phyloP scores from a whole-genome alignment of 2,888 invertebrate genomes.

The Pocota personata region DNA sequence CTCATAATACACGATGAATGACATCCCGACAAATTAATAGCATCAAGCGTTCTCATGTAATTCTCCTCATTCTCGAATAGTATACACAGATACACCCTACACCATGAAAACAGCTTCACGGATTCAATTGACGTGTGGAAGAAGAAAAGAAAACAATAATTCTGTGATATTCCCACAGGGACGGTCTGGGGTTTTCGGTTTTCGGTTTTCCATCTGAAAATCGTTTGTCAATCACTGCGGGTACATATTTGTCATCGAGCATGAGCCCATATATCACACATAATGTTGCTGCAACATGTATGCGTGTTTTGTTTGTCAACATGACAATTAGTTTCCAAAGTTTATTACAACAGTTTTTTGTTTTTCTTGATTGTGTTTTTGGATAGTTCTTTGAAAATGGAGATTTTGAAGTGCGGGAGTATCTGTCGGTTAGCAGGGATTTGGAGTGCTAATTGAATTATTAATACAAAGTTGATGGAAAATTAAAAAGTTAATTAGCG shows the following conservation, averaged over 20 bases:
- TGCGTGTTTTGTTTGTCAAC: slow-evolving; percentile 56
- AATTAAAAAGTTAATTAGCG: slow-evolving; percentile 18
- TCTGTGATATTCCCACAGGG: slow-evolving; percentile 59
- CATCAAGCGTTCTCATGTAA: slow-evolving; percentile 51
- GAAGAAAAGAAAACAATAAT: neutral
- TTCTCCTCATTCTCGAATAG: slow-evolving; percentile 29
- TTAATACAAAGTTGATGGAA: neutral
- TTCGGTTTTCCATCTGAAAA: slow-evolving; percentile 17
- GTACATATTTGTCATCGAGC: slow-evolving; percentile 55
- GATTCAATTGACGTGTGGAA: neutral
- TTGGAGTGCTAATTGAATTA: slow-evolving; percentile 44
- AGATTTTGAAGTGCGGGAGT: neutral
- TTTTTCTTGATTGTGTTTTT: neutral
- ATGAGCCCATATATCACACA: slow-evolving; percentile 6
- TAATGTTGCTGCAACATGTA: slow-evolving; percentile 69
- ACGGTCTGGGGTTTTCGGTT: neutral
- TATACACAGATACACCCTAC: slow-evolving; percentile 11
- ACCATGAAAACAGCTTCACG: slow-evolving; percentile 32
- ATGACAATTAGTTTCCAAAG: slow-evolving; percentile 47
- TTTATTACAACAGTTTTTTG: slow-evolving; percentile 32
- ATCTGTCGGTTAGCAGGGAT: neutral
- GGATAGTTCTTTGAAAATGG: neutral
- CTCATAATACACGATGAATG: slow-evolving; percentile 68
- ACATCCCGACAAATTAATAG: slow-evolving; percentile 67
- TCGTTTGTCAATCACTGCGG: slow-evolving; percentile 56